Base-by-base conservation (phyloP, 1,140 invertebrate species). In the Aphelinus atriplicis region DNA sequence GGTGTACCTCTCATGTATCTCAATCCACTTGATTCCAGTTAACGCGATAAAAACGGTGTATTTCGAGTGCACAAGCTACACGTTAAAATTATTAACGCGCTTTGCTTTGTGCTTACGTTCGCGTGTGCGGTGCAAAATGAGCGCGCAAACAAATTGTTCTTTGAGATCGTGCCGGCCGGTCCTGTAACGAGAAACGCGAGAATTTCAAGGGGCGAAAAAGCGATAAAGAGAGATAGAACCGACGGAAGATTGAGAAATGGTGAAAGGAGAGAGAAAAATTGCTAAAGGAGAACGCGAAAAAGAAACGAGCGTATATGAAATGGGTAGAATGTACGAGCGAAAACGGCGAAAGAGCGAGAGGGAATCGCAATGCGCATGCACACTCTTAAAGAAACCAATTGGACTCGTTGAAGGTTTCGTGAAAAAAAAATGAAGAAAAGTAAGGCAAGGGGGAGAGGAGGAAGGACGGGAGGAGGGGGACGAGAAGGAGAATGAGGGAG, bases 341-440 rank as follows among this genome's bases (percentile, higher is more conserved):
- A 53, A 48, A 47, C 48, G 46, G 42, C 10, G n/a, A 61, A 42
- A 70, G 48, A 0, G 50, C 61, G 51, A 26, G 26, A 26, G 26
- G 26, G 26, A 26, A 26, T 26, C 60, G 51, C 42, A 55, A 64
- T 53, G 70, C 45, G 51, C 51, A 71, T 46, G 53, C 4, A 50
- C 10, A 63, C 60, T 50, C 7, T 61, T 62, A 73, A 78, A 77
- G 72, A 66, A 77, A 76, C 70, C 73, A 76, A 71, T 78, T 74
- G 76, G 61, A 76, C 71, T 71, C 66, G 69, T 77, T 73, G 77
- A 74, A 75, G 65, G 48, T 69, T 71, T 48, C 47, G 58, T 48
- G 69, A 71, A 76, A 72, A 10, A 63, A 68, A 60, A 60, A 66
- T 64, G 65, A 43, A 64, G 58, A 78, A 61, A 73, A 63, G 69